Evolutionary conservation across 2,888 invertebrate species (phyloP).

Genomic region (Ennomos fuscantarius): DNA sequence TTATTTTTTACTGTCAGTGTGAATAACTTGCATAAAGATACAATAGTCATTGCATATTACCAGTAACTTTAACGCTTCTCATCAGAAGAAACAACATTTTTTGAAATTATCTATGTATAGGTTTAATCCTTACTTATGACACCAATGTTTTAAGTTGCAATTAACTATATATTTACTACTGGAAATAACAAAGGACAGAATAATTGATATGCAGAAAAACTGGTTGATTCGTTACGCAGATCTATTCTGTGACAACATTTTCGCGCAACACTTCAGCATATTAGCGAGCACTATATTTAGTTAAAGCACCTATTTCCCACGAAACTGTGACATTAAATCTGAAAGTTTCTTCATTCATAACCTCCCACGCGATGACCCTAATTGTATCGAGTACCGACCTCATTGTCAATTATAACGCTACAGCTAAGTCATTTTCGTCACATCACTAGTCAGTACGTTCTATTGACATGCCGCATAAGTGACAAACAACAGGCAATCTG

Average conservation of each 20-base stretch:
- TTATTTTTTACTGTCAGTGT: no score
- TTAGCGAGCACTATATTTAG: constrained; percentile 21
- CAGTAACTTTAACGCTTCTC: no score
- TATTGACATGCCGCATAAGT: constrained; percentile 19
- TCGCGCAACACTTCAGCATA: constrained; percentile 3
- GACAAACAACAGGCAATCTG: constrained; percentile 24
- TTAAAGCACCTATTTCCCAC: constrained; percentile 28
- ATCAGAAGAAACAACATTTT: no score
- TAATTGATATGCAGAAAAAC: no score
- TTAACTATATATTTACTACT: no score
- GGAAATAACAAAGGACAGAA: no score
- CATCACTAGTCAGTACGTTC: constrained; percentile 28
- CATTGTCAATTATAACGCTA: constrained; percentile 47
- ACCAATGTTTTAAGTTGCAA: no score
- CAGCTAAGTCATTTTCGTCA: constrained; percentile 38
- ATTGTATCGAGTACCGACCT: constrained; percentile 51
- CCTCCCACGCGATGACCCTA: constrained; percentile 46
- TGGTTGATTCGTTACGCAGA: no score
- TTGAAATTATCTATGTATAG: no score
- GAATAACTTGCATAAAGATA: no score
- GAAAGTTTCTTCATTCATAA: constrained; percentile 39
- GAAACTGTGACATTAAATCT: constrained; percentile 32
- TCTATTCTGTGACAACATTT: constrained; percentile 1
- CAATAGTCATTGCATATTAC: no score
- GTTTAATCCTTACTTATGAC: no score